Percentiles rank a stretch among this genome's conserved stretches.
Evolutionary conservation across 2,797 vertebrate species (phyloP).

Genomic region (Holocentrus rufus): DNA sequence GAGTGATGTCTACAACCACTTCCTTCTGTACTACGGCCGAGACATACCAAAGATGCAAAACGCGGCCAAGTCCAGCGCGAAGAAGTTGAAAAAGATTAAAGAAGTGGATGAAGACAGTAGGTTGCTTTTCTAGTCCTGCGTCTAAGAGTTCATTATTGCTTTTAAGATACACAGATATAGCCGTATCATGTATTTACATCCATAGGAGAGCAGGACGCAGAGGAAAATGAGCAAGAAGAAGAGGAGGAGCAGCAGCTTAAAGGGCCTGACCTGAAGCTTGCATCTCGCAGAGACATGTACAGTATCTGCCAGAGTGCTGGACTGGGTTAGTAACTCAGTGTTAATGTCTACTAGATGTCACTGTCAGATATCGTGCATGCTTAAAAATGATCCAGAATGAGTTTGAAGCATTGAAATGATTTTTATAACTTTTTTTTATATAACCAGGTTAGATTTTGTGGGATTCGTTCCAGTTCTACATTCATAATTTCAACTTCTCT

Average conservation of each 20-base stretch:
- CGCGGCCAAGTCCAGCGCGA: conserved; percentile 84
- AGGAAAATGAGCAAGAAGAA: conserved; percentile 53
- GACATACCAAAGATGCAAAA: conserved; percentile 95
- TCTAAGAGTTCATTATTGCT: neutral
- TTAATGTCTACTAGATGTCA: conserved; percentile 33
- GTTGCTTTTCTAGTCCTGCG: neutral
- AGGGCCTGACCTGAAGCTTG: conserved; percentile 90
- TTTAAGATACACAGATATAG: neutral
- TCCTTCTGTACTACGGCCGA: conserved; percentile 90
- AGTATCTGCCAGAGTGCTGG: conserved; percentile 90
- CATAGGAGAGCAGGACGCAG: conserved; percentile 75
- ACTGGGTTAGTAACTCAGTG: conserved; percentile 79
- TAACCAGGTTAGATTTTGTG: too few relatives aligned
- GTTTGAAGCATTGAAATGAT: too few relatives aligned
- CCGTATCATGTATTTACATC: neutral
- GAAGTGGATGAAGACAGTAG: conserved; percentile 86
- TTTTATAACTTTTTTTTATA: too few relatives aligned
- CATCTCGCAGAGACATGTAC: conserved; percentile 91
- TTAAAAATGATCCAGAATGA: neutral
- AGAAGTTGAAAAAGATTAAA: conserved; percentile 86
- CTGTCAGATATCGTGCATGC: neutral
- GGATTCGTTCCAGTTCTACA: too few relatives aligned
- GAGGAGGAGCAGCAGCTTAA: conserved; percentile 86
- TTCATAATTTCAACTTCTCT: too few relatives aligned
- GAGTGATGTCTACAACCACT: conserved; percentile 91